phyloP scores from a whole-genome alignment of 2,888 invertebrate species.

The Philereme transversata region DNA sequence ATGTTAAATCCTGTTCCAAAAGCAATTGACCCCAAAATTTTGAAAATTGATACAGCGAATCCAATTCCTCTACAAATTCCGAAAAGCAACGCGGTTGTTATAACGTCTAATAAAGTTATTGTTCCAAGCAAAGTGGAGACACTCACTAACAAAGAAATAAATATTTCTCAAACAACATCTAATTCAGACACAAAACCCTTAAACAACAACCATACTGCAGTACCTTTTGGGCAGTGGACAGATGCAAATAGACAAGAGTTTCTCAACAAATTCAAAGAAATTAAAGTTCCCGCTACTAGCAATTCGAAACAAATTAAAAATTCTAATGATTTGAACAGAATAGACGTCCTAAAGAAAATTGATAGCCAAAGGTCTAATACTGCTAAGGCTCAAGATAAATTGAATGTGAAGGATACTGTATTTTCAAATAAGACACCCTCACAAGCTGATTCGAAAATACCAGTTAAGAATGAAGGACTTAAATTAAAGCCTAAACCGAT shows the following conservation, averaged over 20 bases:
- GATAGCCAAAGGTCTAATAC: conserved; percentile 66
- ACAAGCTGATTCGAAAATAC: conserved; percentile 40
- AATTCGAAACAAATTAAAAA: conserved; percentile 74
- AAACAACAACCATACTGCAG: conserved; percentile 64
- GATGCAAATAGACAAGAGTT: conserved; percentile 76
- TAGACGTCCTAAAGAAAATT: conserved; percentile 75
- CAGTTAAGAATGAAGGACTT: conserved; percentile 34
- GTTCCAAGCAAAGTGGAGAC: conserved; percentile 17
- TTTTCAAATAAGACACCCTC: conserved; percentile 57
- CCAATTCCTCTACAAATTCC: conserved; percentile 8
- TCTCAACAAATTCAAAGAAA: conserved; percentile 72
- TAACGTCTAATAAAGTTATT: conserved; percentile 19
- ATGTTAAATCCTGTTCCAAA: conserved; percentile 11
- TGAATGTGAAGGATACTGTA: conserved; percentile 58
- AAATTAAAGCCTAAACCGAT: conserved; percentile 31
- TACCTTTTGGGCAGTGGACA: conserved; percentile 80
- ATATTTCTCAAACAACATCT: conserved; percentile 20
- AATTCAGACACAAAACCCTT: conserved; percentile 48
- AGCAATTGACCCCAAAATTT: conserved; percentile 6
- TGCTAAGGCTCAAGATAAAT: conserved; percentile 62
- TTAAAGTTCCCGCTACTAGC: conserved; percentile 59
- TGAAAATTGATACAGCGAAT: conserved; percentile 1
- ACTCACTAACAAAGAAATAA: conserved; percentile 25
- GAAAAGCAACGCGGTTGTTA: conserved; percentile 17
- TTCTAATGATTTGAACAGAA: conserved; percentile 74